Evolutionary conservation across 37 sponge, comb jelly and placozoan species (phyloP).

Genomic region (Cliona cf. orientalis): DNA sequence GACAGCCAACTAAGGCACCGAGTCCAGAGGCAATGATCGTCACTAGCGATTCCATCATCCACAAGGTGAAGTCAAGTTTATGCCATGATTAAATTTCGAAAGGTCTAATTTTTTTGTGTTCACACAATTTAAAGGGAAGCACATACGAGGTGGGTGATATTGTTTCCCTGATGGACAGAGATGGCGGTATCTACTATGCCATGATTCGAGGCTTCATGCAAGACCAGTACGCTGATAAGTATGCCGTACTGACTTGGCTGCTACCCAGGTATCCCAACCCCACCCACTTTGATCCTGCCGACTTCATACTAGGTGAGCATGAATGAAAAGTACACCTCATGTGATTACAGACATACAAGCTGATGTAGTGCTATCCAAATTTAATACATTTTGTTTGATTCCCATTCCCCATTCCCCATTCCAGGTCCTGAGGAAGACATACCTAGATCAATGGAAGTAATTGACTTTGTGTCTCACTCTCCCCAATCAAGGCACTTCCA

Average conservation of each 20-base stretch:
- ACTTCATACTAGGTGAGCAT: slow-evolving; percentile 65
- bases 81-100: neutral
- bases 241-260: slow-evolving; percentile 75
- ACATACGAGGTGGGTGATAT: slow-evolving; percentile 75
- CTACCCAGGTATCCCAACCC: slow-evolving; percentile 72
- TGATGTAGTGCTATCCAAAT: neutral
- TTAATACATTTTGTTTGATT: neutral
- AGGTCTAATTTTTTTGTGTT: neutral
- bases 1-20: slow-evolving; percentile 43
- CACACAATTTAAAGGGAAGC: slow-evolving; percentile 50
- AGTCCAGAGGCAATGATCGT: slow-evolving; percentile 6
- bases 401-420: neutral
- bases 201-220: slow-evolving; percentile 70
- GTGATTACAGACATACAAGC: too few relatives aligned
- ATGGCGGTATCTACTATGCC: slow-evolving; percentile 73
- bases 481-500: slow-evolving; percentile 58
- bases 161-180: slow-evolving; percentile 72
- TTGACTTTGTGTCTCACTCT: slow-evolving; percentile 77
- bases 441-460: slow-evolving; percentile 49
- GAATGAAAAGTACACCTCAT: too few relatives aligned
- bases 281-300: slow-evolving; percentile 68
- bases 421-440: slow-evolving; percentile 84
- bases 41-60: slow-evolving; percentile 45
- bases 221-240: slow-evolving; percentile 72
- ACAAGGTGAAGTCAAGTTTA: slow-evolving; percentile 30